These are phyloP conservation scores for Sebastes kiyomatsui DNA, from an alignment of 2,797 vertebrate genomes.

Conservation along the genomic window DNA sequence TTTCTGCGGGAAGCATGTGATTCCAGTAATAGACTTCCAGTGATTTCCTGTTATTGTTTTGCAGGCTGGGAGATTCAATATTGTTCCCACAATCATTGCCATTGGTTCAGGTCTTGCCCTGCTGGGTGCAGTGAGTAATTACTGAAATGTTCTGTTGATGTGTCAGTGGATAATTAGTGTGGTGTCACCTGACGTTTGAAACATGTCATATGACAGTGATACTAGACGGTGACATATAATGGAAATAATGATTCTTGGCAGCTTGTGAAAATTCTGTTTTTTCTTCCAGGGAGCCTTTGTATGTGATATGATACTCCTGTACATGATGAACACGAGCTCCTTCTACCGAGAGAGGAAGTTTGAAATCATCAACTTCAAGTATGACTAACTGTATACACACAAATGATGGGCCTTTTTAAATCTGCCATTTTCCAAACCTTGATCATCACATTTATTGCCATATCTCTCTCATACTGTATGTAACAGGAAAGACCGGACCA, in stretches of 20 bases:
- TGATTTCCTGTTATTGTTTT: conserved; percentile 59
- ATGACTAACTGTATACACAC: conserved; percentile 47
- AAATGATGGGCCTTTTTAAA: not conserved
- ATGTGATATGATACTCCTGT: conserved; percentile 94
- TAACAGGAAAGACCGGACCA: conserved; percentile 64
- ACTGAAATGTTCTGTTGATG: not conserved
- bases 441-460: not conserved
- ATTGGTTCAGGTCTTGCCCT: conserved; percentile 93
- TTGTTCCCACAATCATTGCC: conserved; percentile 93
- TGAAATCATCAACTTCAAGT: conserved; percentile 93
- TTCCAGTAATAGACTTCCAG: not conserved
- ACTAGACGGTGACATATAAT: not conserved
- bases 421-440: not conserved
- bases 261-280: not conserved
- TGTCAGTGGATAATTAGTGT: not conserved
- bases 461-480: not conserved
- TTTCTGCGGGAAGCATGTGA: not conserved
- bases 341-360: conserved; percentile 95
- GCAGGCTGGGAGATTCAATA: conserved; percentile 95
- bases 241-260: not conserved
- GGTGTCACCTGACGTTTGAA: not conserved
- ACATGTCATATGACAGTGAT: not conserved
- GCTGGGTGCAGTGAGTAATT: conserved; percentile 90
- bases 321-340: conserved; percentile 93
- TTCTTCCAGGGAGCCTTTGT: conserved; percentile 90